Evolutionary conservation across 2,113 vertebrate species (phyloP).

Genomic region (Grallaria varia): DNA sequence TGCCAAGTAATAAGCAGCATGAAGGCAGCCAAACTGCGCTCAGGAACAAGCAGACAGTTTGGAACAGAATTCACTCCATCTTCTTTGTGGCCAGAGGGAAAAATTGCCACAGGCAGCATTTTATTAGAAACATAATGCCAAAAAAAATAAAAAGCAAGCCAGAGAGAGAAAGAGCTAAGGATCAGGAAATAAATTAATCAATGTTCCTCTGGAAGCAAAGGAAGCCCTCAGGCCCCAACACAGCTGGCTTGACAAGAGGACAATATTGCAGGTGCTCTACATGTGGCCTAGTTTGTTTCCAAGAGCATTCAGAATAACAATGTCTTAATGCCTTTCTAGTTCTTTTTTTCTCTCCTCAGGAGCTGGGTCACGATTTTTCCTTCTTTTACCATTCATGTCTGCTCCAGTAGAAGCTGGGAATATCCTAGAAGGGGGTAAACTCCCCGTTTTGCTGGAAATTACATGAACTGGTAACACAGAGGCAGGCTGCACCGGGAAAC

Average conservation of each 20-base stretch:
- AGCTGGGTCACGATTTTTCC: neutral
- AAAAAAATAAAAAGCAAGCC: neutral
- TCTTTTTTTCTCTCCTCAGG: no score
- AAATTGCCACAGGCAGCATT: neutral
- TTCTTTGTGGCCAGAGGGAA: neutral
- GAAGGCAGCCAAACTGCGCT: neutral
- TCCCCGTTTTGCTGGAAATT: neutral
- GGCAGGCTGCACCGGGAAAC: neutral
- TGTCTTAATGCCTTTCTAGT: neutral
- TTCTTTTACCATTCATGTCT: neutral
- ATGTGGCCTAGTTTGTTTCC: neutral
- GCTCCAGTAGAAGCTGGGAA: neutral
- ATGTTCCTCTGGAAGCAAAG: neutral
- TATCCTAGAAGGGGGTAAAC: neutral
- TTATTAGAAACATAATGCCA: slow-evolving; percentile 13
- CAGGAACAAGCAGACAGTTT: slow-evolving; percentile 6
- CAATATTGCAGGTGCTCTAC: neutral
- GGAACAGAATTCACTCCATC: neutral
- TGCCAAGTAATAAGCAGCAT: slow-evolving; percentile 6
- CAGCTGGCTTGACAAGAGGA: slow-evolving; percentile 3
- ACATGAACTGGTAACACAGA: neutral
- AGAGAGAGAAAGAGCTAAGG: neutral
- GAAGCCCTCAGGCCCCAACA: neutral
- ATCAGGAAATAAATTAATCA: neutral
- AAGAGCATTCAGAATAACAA: neutral